Evolutionary conservation across 2,888 invertebrate species (phyloP), one percentile per base, ranked within the genome.

Genomic region (Amphimallon solstitiale): DNA sequence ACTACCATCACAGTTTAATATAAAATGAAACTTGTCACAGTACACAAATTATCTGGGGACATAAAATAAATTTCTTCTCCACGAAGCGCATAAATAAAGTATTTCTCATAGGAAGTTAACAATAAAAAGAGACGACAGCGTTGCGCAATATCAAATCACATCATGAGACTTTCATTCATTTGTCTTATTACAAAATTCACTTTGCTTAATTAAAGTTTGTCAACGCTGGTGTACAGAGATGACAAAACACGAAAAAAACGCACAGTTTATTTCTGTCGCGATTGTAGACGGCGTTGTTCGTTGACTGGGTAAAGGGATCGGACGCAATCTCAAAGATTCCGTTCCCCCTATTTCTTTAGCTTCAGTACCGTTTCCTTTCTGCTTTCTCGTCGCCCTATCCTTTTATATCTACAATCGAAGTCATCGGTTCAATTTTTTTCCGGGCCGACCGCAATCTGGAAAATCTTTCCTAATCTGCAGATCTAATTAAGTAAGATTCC

Each of bases 381-480:
- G 15, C 15, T 23, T 21, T 48, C 17, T 35, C 46, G 9, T 48
- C 43, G 43, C 21, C 14, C 35, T 14, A 40, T 62, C 12, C 62
- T 29, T 29, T 29, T 21, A 48, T 38, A 37, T 38, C 21, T 49
- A 49, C 49, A n/a, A 38, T 38, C 40, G 21, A 56, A 15, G 21
- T 29, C 51, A 21, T 19, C 51, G 34, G 37, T 51, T 38, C 23
- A 40, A 51, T 51, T 51, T 38, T 48, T 48, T 29, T 29, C 49
- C 21, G 38, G 62, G 19, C 49, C 35, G 43, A 61, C 54, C 56
- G 38, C 46, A 64, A 54, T 56, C 64, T 37, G 46, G 56, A 54
- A 64, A 64, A 64, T 64, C 64, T 64, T 64, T 64, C 56, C 64
- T 52, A 64, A 64, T 64, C 56, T 46, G 38, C 54, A 29, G 64